phyloP scores from a whole-genome alignment of 2,888 invertebrate genomes.

The Crossocerus cetratus region DNA sequence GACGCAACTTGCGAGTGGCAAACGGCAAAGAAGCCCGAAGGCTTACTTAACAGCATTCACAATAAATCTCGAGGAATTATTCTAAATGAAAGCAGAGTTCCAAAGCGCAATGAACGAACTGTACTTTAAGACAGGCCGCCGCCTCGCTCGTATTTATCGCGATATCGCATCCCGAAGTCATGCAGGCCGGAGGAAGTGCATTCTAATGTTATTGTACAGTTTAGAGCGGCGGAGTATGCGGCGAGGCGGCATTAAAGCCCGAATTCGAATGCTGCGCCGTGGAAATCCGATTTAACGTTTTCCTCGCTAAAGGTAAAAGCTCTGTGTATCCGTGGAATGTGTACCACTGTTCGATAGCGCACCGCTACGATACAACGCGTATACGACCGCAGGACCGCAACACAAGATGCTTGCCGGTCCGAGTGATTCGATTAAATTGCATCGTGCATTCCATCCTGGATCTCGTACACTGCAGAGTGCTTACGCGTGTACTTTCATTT shows the following conservation, averaged over 20 bases:
- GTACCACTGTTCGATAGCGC: not conserved
- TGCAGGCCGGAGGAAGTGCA: not conserved
- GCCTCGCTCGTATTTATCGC: conserved; percentile 9
- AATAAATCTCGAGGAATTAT: too few species aligned
- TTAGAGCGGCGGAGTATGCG: conserved; percentile 30
- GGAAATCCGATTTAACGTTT: conserved; percentile 54
- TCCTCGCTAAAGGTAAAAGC: conserved; percentile 59
- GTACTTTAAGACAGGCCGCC: too few species aligned
- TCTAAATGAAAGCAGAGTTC: too few species aligned
- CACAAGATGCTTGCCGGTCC: not conserved
- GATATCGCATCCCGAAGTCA: conserved; percentile 22
- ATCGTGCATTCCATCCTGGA: not conserved
- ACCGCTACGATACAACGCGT: not conserved
- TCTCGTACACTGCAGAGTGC: too few species aligned
- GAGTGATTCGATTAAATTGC: not conserved
- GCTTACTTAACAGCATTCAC: too few species aligned
- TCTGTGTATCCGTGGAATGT: conserved; percentile 40
- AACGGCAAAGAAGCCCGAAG: too few species aligned
- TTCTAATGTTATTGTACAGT: conserved; percentile 21
- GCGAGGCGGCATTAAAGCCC: conserved; percentile 41
- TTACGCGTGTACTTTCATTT: too few species aligned
- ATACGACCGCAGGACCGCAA: not conserved
- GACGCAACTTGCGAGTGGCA: too few species aligned
- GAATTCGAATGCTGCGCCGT: conserved; percentile 25
- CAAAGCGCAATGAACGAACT: too few species aligned